Conservation (phyloP, 2,113 vertebrate species). For the Anolis carolinensis region DNA sequence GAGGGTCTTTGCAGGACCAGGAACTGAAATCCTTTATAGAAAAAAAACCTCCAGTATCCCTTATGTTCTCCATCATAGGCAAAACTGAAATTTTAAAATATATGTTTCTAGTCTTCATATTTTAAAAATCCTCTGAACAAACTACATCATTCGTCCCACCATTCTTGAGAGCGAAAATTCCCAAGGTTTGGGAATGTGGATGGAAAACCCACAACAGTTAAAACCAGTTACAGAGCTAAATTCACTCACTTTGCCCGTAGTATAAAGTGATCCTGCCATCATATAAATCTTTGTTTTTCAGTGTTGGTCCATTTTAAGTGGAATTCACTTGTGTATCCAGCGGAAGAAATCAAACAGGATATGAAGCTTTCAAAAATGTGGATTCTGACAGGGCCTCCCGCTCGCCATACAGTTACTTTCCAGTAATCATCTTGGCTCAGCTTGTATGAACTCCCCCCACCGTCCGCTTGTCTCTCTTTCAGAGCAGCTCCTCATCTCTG, state of each 20-base stretch:
- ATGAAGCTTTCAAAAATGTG: neutral
- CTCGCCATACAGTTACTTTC: neutral
- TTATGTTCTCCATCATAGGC: neutral
- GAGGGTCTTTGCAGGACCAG: too few relatives aligned
- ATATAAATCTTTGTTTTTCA: neutral
- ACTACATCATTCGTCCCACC: neutral
- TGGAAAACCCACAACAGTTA: neutral
- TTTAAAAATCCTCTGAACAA: neutral
- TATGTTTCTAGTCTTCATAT: neutral
- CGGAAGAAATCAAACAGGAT: neutral
- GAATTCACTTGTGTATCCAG: neutral
- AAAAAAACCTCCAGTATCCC: neutral
- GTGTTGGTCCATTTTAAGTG: neutral
- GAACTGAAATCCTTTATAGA: neutral
- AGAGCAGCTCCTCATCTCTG: neutral
- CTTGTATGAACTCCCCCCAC: neutral
- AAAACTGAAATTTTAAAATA: neutral
- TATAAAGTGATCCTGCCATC: neutral
- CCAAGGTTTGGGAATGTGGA: neutral
- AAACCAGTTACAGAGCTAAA: neutral
- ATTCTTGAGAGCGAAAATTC: neutral
- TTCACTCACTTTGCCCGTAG: neutral
- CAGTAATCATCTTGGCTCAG: neutral
- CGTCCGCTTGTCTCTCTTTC: neutral
- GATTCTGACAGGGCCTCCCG: neutral